Base-by-base conservation (phyloP, 2,797 vertebrate species). In the Propithecus deckenii region DNA sequence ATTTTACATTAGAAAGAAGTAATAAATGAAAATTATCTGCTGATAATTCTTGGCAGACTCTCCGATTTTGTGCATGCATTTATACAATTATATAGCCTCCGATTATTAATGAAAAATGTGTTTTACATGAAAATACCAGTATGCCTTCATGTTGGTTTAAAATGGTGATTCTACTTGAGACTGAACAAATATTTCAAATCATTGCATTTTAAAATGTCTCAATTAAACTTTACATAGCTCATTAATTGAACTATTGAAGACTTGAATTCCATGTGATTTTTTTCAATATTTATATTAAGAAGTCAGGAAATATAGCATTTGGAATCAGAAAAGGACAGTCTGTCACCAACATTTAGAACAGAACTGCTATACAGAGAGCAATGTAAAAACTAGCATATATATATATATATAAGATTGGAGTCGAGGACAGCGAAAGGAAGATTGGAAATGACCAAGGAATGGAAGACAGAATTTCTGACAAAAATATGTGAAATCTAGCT, bases 1-100 rank as follows among this genome's bases (percentile, higher is more conserved):
- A 91, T 94, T 97, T 97, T 96, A 87, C 65, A 96, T 94, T 79
- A 94, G 85, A 94, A 71, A 90, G 76, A 96, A 91, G 76, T 92
- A 94, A 94, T 88, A 96, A 76, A n/a, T 97, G 23, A 90, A 78
- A 85, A 96, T 43, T 91, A 72, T 95, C 81, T 92, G 69, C 76
- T 88, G 52, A 80, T 87, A 92, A 95, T 96, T 98, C 93, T 94
- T 91, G 63, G 57, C 96, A 97, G 94, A 63, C 59, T 89, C 43
- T 67, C n/a, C 91, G 71, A 87, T 84, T 95, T 81, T 94, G 65
- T 97, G 74, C 89, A 95, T 94, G 67, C 46, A 92, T 94, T 96
- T 92, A 93, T 63, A 74, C 38, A 96, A 96, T 95, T 96, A 95
- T 46, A 93, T 7, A 80, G 32, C 57, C 25, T 94, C 86, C 86